Percentiles rank a stretch among this genome's conserved stretches.
These are phyloP conservation scores for Brachypodius melanocephalos DNA, from an alignment of 2,113 vertebrate genomes.

Conservation along the genomic window DNA sequence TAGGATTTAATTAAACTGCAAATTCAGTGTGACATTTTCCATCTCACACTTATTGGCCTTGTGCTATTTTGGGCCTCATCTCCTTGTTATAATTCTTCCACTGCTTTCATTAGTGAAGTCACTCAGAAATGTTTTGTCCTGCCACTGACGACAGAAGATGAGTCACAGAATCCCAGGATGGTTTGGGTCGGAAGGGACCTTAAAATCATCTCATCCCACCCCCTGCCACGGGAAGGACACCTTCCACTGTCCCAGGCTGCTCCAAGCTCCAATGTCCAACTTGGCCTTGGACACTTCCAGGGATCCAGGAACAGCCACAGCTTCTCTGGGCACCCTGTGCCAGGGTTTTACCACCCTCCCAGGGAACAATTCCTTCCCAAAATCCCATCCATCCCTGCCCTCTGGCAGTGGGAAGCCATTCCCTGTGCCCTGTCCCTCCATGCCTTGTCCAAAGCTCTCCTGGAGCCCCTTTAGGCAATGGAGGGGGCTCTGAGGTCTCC, in stretches of 20 bases:
- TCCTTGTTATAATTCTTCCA: background rate
- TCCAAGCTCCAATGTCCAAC: background rate
- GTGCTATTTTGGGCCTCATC: background rate
- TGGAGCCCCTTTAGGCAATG: too few species aligned
- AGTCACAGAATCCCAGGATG: background rate
- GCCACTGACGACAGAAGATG: background rate
- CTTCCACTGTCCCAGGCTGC: accelerated
- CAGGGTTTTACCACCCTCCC: accelerated
- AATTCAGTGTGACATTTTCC: background rate
- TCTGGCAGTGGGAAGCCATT: background rate
- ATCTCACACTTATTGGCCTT: background rate
- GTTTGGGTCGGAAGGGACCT: background rate
- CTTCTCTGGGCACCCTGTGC: background rate
- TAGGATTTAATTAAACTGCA: background rate
- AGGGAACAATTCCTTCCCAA: background rate
- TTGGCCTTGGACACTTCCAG: background rate
- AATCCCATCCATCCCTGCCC: accelerated
- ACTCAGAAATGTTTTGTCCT: background rate
- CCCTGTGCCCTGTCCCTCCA: background rate
- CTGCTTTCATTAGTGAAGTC: background rate
- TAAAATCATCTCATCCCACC: background rate
- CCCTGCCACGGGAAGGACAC: background rate
- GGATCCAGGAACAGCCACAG: background rate
- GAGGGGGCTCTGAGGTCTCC: background rate
- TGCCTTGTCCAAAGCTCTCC: background rate